Base-by-base conservation (phyloP, 2,113 vertebrate species). In the Charadrius vociferus region DNA sequence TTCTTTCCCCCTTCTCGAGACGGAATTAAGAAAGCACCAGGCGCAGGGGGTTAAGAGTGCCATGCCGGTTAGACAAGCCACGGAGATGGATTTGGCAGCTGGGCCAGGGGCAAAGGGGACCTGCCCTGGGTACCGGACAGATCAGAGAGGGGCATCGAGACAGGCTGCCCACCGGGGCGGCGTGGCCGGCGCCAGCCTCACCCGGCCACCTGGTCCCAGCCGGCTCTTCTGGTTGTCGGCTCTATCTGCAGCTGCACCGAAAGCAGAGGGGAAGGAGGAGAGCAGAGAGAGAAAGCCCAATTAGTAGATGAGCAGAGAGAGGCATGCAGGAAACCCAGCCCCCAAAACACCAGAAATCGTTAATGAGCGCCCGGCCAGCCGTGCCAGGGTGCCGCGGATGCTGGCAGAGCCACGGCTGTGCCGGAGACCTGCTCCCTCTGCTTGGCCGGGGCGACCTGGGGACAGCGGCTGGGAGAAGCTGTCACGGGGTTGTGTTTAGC, bases 231-330 rank as follows among this genome's bases (percentile, higher is more conserved):
- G 91, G 90, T 95, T 96, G 95, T 98, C 84, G 45, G 92, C 97
- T 93, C 89, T 98, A 79, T 98, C 98, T 98, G 98, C 86, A 93
- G 95, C 97, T 97, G 95, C 86, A 91, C 81, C 92, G 65, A 98
- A 97, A 96, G 96, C 96, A 97, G 95, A 97, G 91, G 85, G 93
- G 90, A 90, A 96, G 84, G 95, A 94, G 94, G 88, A 91, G 55
- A 97, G 80, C 91, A 95, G 77, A 97, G 79, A 94, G 84, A 96
- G 94, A 96, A 96, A 97, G 97, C 98, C 85, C 97, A 97, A 97
- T 98, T 98, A 98, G 97, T 97, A 87, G 97, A 97, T 55, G 81
- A 97, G 98, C 97, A 97, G 96, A 97, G 83, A 94, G 70, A 95
- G 79, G 91, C 88, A 97, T 97, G 98, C 98, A 98, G 97, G 98